Evolutionary conservation across 1,140 invertebrate genomes (phyloP).

Genomic region (Temnothorax nylanderi): DNA sequence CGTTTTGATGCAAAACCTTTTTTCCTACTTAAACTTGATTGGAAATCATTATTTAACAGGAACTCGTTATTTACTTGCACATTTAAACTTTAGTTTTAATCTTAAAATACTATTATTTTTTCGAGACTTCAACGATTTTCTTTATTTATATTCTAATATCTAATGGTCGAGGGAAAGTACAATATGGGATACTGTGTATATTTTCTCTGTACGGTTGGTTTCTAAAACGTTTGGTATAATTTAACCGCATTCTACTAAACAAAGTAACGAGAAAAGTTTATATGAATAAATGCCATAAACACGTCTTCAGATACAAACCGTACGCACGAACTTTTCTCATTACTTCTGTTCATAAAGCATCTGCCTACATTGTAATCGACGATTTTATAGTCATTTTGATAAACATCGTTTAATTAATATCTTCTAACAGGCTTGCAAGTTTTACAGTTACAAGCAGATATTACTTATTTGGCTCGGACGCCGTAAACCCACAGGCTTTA

Average conservation of each 20-base stretch:
- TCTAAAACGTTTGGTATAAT: constrained; percentile 15
- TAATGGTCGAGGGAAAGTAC: not conserved
- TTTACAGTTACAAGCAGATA: no score
- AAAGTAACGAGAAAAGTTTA: constrained; percentile 26
- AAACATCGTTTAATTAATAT: no score
- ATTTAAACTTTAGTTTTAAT: no score
- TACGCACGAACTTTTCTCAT: not conserved
- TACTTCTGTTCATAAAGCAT: constrained; percentile 6
- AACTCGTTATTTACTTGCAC: no score
- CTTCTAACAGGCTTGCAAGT: no score
- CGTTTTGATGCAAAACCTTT: not conserved
- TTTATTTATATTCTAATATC: not conserved
- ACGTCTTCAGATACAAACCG: not conserved
- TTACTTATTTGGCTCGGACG: no score
- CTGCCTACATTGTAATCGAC: no score
- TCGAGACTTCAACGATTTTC: not conserved
- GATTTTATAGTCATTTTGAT: no score
- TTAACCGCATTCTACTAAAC: not conserved
- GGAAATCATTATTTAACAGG: no score
- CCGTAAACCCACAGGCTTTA: no score
- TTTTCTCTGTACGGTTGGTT: constrained; percentile 30
- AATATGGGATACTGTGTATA: constrained; percentile 6
- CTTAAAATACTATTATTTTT: no score
- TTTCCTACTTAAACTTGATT: not conserved
- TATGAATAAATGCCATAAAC: not conserved